A percentile compares a stretch with the other conserved stretches of the same genome.
Evolutionary conservation across 2,113 vertebrate species (phyloP).

Genomic region (Acanthochromis polyacanthus): DNA sequence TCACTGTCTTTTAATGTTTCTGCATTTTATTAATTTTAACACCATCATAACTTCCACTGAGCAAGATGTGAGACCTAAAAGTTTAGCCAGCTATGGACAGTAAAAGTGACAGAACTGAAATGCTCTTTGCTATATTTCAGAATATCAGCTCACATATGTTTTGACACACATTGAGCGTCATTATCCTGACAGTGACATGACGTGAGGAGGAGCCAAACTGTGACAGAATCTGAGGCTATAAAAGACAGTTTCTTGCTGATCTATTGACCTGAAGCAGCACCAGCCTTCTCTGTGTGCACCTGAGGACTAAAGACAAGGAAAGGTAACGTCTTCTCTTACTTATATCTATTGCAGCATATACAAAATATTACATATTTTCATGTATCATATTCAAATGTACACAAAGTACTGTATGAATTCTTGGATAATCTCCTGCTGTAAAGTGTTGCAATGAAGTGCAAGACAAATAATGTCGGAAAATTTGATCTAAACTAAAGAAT

Average conservation of each 20-base stretch:
- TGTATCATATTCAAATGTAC: not conserved
- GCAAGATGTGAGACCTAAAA: not conserved
- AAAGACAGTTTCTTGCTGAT: constrained; percentile 50
- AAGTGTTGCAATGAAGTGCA: too few relatives aligned
- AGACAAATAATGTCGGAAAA: not conserved
- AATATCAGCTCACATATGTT: not conserved
- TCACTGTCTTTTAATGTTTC: not conserved
- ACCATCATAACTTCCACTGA: accelerated
- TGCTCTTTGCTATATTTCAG: not conserved
- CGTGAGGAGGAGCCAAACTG: constrained; percentile 61
- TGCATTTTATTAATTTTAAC: not conserved
- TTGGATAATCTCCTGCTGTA: not conserved
- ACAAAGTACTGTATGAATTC: not conserved
- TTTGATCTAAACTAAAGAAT: not conserved
- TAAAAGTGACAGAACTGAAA: not conserved
- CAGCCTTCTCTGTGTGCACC: constrained; percentile 40
- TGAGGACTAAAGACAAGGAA: constrained; percentile 36
- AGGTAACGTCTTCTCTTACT: constrained; percentile 52
- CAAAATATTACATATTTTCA: not conserved
- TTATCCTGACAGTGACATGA: constrained; percentile 26
- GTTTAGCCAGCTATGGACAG: not conserved
- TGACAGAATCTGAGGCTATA: constrained; percentile 54
- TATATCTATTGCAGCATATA: not conserved
- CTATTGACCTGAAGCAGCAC: not conserved
- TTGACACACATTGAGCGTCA: constrained; percentile 24